Evolutionary conservation across 2,113 vertebrate genomes (phyloP).

Genomic region (Gadus macrocephalus): DNA sequence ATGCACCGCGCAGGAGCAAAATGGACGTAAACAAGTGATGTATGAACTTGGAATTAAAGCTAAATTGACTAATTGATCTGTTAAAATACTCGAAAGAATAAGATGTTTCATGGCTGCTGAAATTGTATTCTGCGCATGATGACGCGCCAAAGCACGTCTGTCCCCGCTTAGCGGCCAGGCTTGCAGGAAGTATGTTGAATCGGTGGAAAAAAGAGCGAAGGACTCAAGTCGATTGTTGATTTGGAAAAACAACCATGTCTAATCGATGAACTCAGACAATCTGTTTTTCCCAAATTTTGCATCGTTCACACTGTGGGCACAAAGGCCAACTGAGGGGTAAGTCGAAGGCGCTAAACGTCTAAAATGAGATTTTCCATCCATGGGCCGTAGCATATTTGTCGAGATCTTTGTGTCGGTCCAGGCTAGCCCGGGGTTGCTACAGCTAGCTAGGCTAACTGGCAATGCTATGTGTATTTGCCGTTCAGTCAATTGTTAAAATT

Average conservation of each 20-base stretch:
- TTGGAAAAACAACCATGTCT: conserved; percentile 42
- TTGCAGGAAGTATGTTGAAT: conserved; percentile 66
- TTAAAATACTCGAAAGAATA: conserved; percentile 1
- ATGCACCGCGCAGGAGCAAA: conserved; percentile 10
- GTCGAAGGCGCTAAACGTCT: conserved; percentile 36
- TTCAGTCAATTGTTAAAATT: conserved; percentile 11
- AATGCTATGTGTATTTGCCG: conserved; percentile 14
- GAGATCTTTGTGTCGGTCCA: conserved; percentile 75
- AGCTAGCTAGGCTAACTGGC: conserved; percentile 43
- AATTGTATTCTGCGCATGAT: conserved; percentile 36
- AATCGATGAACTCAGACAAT: conserved; percentile 41
- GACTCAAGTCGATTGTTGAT: conserved; percentile 52
- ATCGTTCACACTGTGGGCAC: conserved; percentile 23
- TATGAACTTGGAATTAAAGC: background rate
- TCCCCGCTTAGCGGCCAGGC: conserved; percentile 33
- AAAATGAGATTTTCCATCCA: conserved; percentile 46
- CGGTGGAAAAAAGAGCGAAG: conserved; percentile 52
- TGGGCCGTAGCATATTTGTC: conserved; percentile 58
- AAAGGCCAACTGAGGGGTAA: conserved; percentile 60
- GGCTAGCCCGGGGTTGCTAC: conserved; percentile 53
- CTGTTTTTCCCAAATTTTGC: conserved; percentile 20
- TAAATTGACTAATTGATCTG: background rate
- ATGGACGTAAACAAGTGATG: background rate
- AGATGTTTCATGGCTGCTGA: conserved; percentile 16
- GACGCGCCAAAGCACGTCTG: conserved; percentile 43